Conservation (phyloP, 2,797 vertebrate species). For the Pipistrellus kuhlii region DNA sequence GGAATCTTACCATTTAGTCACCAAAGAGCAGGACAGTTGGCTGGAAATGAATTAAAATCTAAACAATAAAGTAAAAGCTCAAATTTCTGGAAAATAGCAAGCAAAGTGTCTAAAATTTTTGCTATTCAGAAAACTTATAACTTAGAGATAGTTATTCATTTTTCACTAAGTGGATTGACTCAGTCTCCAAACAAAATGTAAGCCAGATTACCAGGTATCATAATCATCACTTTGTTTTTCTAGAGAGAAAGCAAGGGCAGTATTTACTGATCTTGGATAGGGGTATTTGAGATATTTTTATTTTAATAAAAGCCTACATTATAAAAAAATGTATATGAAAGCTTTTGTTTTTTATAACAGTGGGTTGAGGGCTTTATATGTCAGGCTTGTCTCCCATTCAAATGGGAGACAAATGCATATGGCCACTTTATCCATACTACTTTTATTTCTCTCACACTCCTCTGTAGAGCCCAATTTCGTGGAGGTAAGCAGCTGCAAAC, state of each 20-base stretch:
- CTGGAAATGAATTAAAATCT: conserved; percentile 46
- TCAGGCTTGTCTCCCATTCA: background rate
- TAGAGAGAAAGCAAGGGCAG: background rate
- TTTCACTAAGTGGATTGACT: conserved; percentile 39
- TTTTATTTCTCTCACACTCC: background rate
- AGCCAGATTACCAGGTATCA: background rate
- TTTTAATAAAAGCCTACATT: conserved; percentile 35
- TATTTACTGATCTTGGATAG: background rate
- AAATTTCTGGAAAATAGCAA: conserved; percentile 61
- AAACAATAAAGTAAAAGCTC: conserved; percentile 22
- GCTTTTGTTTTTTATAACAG: conserved; percentile 6
- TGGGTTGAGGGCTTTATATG: background rate
- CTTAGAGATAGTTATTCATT: conserved; percentile 10
- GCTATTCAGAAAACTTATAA: background rate
- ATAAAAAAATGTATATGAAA: background rate
- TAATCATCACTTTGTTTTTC: background rate
- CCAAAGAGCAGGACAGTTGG: background rate
- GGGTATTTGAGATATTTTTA: conserved; percentile 15
- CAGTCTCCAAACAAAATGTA: conserved; percentile 16
- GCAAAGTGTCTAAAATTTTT: conserved; percentile 23
- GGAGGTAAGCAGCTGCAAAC: background rate
- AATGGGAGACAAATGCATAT: background rate
- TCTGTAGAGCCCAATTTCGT: background rate
- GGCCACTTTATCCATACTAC: background rate
- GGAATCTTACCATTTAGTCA: background rate